A percentile compares a stretch with the other conserved stretches of the same genome.
phyloP scores from a whole-genome alignment of 2,888 invertebrate genomes.

The Apodemia zela region DNA sequence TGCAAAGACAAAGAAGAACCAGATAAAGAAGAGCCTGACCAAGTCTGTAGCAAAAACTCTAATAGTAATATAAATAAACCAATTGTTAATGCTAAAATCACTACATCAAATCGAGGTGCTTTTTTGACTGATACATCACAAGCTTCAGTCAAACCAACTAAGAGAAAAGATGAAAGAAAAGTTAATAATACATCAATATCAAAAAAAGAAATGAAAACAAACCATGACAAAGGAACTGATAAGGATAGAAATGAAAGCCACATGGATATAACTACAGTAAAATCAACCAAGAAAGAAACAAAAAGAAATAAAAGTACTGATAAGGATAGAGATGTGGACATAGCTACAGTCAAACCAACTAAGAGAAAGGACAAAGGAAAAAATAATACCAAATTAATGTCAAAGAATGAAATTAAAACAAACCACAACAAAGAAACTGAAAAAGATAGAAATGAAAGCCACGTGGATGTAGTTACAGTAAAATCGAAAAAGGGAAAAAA shows the following conservation, averaged over 20 bases:
- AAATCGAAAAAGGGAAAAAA: background rate
- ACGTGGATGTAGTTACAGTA: constrained; percentile 20
- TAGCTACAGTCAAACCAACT: constrained; percentile 44
- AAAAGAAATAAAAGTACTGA: constrained; percentile 26
- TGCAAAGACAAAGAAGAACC: constrained; percentile 48
- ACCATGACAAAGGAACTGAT: background rate
- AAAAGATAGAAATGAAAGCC: constrained; percentile 19
- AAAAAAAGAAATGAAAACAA: constrained; percentile 28
- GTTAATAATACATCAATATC: constrained; percentile 24
- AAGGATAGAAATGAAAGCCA: constrained; percentile 20
- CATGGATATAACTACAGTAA: constrained; percentile 19
- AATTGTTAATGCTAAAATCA: constrained; percentile 65
- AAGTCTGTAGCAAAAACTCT: background rate
- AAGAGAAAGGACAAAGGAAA: constrained; percentile 42
- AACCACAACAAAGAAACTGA: background rate
- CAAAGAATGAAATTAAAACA: constrained; percentile 28
- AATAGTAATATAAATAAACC: constrained; percentile 34
- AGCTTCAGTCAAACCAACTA: constrained; percentile 45
- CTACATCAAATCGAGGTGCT: constrained; percentile 75
- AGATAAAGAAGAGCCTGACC: constrained; percentile 18
- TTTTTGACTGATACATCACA: constrained; percentile 61
- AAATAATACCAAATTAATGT: constrained; percentile 24
- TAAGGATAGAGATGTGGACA: no score
- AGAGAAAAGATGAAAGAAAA: constrained; percentile 41
- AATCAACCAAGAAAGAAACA: background rate